These are phyloP conservation scores for Latrodectus geometricus DNA, from an alignment of 1,140 invertebrate species.

Conservation along the genomic window DNA sequence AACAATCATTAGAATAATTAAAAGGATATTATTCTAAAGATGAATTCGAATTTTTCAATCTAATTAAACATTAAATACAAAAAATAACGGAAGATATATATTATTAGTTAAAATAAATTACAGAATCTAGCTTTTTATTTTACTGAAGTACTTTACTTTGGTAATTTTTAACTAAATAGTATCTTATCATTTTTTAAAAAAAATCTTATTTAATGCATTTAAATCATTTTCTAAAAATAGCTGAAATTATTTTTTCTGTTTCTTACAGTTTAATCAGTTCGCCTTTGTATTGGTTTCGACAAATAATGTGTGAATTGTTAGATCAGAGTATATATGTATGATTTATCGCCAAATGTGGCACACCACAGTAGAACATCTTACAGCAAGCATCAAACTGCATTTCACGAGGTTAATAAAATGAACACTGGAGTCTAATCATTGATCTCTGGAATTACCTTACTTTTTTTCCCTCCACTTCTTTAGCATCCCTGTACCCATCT, in stretches of 20 bases:
- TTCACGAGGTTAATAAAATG: slow-evolving; percentile 53
- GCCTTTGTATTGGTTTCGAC: too few relatives aligned
- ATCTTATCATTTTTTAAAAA: neutral
- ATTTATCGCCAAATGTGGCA: slow-evolving; percentile 37
- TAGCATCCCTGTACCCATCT: neutral
- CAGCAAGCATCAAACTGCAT: slow-evolving; percentile 22
- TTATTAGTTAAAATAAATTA: neutral
- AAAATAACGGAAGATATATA: too few relatives aligned
- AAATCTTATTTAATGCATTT: neutral
- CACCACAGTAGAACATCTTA: neutral
- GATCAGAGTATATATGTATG: neutral
- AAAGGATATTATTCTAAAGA: neutral
- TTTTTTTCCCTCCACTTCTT: neutral
- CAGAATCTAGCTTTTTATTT: neutral
- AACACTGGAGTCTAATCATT: slow-evolving; percentile 44
- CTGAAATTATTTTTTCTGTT: too few relatives aligned
- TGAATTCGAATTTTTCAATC: too few relatives aligned
- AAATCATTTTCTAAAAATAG: neutral
- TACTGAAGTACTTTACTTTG: neutral
- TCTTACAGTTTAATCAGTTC: too few relatives aligned
- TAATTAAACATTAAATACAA: too few relatives aligned
- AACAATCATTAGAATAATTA: neutral
- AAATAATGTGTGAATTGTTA: too few relatives aligned
- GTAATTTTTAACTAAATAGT: too few relatives aligned
- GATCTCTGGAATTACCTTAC: slow-evolving; percentile 43